Percentiles rank a stretch among this genome's conserved stretches.
phyloP scores from a whole-genome alignment of 1,140 invertebrate species.

The Drosophila varians region DNA sequence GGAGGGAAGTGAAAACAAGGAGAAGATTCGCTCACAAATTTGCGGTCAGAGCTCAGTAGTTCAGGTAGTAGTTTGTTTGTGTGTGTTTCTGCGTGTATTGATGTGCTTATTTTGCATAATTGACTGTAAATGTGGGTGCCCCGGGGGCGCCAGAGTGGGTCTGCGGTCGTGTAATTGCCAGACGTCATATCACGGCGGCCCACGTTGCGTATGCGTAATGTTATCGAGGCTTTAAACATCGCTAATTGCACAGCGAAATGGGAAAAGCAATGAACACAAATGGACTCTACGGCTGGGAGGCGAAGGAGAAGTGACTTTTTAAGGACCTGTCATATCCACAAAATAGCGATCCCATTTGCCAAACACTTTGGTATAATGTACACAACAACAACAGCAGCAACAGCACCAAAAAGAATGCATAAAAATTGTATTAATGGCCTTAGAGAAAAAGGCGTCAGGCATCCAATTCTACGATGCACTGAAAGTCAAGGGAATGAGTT shows the following conservation, averaged over 20 bases:
- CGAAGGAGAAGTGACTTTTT: conserved; percentile 6
- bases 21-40: conserved; percentile 6
- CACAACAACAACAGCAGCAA: conserved; percentile 23
- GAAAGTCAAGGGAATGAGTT: neutral
- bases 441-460: conserved; percentile 23
- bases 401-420: conserved; percentile 18
- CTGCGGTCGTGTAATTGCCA: conserved; percentile 59
- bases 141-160: conserved; percentile 12
- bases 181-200: conserved; percentile 21
- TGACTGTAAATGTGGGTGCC: conserved; percentile 56
- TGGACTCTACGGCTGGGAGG: neutral
- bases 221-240: conserved; percentile 43
- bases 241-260: conserved; percentile 51
- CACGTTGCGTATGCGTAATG: conserved; percentile 48
- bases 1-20: neutral
- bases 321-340: conserved; percentile 39
- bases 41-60: conserved; percentile 21
- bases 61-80: conserved; percentile 5
- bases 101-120: conserved; percentile 76
- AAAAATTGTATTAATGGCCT: conserved; percentile 35
- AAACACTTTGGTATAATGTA: conserved; percentile 31
- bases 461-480: conserved; percentile 16
- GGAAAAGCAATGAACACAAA: conserved; percentile 5
- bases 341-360: conserved; percentile 42
- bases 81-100: conserved; percentile 28